These are phyloP conservation scores for Periparus ater DNA, from an alignment of 2,797 vertebrate genomes.

Conservation along the genomic window DNA sequence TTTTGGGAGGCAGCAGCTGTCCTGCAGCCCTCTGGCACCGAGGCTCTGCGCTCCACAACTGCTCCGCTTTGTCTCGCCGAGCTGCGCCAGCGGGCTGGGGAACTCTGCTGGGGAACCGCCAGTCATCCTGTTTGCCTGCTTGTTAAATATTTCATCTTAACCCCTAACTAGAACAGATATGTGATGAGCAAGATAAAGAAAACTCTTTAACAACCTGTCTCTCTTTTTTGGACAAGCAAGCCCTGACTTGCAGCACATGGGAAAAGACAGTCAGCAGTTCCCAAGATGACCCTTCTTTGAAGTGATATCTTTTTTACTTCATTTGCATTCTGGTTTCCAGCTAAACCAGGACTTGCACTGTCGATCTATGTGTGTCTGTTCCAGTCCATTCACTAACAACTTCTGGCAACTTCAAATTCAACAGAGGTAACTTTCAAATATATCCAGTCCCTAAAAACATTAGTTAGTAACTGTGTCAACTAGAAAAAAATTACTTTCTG, in stretches of 20 bases:
- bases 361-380: fast-evolving
- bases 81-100: neutral
- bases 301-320: neutral
- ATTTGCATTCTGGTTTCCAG: neutral
- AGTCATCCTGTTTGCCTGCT: neutral
- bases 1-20: neutral
- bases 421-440: neutral
- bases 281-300: neutral
- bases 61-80: neutral
- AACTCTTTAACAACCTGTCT: neutral
- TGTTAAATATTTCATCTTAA: conserved; percentile 24
- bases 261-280: neutral
- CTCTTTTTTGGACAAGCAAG: neutral
- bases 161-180: neutral
- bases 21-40: neutral
- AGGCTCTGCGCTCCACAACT: neutral
- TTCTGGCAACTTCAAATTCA: neutral
- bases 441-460: neutral
- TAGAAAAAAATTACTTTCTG: neutral
- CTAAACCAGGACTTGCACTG: neutral
- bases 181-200: neutral
- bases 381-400: neutral
- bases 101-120: neutral
- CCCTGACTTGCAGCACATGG: neutral
- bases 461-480: neutral